Evolutionary conservation across 2,888 invertebrate species (phyloP).

Genomic region (Venusia cambrica): DNA sequence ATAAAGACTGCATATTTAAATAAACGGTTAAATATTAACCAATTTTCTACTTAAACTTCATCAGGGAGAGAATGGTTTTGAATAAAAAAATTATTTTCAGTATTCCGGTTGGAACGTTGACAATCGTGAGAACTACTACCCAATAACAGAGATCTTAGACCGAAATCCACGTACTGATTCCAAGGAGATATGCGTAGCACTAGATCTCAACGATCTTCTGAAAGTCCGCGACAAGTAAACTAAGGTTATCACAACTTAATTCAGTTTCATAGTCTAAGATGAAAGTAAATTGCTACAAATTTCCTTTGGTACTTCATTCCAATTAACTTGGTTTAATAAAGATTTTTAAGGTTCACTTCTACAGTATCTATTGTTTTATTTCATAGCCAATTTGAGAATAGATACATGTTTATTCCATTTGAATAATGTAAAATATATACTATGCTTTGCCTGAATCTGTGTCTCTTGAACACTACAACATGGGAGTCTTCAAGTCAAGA

Average conservation of each 20-base stretch:
- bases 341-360: conserved; percentile 74
- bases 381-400: too few species aligned
- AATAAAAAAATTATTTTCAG: too few species aligned
- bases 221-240: conserved; percentile 78
- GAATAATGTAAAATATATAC: too few species aligned
- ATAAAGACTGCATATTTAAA: not conserved
- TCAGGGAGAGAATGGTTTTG: too few species aligned
- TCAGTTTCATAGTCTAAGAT: conserved; percentile 62
- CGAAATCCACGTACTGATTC: conserved; percentile 75
- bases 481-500: too few species aligned
- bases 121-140: conserved; percentile 81
- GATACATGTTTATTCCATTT: too few species aligned
- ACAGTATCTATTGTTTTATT: conserved; percentile 40
- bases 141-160: conserved; percentile 79
- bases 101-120: conserved; percentile 83
- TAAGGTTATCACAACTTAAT: conserved; percentile 59
- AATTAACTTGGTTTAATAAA: conserved; percentile 69
- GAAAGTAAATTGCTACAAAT: conserved; percentile 57
- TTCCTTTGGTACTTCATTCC: conserved; percentile 76
- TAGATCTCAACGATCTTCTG: conserved; percentile 78
- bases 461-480: too few species aligned
- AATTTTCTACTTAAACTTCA: too few species aligned
- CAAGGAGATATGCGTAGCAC: conserved; percentile 78
- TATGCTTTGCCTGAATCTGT: too few species aligned
- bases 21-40: too few species aligned